phyloP scores from a whole-genome alignment of 2,888 invertebrate species.

The Catocala sponsa region DNA sequence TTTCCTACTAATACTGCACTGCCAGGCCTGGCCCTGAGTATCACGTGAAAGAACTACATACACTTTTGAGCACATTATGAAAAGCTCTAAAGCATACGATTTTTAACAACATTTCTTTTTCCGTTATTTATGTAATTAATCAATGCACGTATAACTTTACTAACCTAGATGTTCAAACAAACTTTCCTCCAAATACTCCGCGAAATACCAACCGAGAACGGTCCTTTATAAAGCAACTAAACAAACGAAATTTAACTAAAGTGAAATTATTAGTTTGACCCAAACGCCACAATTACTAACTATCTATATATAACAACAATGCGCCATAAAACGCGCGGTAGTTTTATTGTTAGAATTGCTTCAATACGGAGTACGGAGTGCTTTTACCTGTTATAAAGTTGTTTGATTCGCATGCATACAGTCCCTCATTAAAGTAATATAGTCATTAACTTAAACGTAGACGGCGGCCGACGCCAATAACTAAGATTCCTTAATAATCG shows the following conservation, averaged over 20 bases:
- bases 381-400: constrained; percentile 52
- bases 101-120: too few species aligned
- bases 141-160: too few species aligned
- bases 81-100: too few species aligned
- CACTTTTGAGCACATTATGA: too few species aligned
- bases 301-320: constrained; percentile 5
- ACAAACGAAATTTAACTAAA: neutral
- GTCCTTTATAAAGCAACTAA: neutral
- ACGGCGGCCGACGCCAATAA: constrained; percentile 62
- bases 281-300: neutral
- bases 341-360: constrained; percentile 36
- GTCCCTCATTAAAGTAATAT: constrained; percentile 72
- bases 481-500: constrained; percentile 64
- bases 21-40: too few species aligned
- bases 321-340: constrained; percentile 16
- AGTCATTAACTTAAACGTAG: constrained; percentile 74
- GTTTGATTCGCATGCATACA: constrained; percentile 61
- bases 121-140: too few species aligned
- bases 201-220: neutral
- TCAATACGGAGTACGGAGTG: constrained; percentile 10
- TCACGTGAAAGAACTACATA: too few species aligned
- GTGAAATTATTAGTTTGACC: neutral
- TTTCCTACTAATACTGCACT: too few species aligned
- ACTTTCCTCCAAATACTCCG: too few species aligned
- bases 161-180: too few species aligned